Evolutionary conservation across 1,140 invertebrate species (phyloP), one percentile per base, ranked within the genome.

Genomic region (Dufourea novaeangliae): DNA sequence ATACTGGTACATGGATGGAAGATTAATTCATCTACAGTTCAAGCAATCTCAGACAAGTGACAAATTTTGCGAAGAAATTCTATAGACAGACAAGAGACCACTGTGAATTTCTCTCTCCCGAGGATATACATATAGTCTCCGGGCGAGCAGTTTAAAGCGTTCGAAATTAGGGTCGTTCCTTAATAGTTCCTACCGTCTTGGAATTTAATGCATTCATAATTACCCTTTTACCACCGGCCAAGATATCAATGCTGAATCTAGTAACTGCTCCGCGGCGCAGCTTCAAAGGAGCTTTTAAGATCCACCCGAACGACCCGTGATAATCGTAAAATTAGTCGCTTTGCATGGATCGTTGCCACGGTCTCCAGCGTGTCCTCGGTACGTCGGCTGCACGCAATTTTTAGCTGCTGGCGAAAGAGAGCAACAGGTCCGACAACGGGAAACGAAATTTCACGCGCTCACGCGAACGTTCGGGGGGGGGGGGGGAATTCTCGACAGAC

Each of bases 141-240:
- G 14, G 5, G 41, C n/a, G n/a, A n/a, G n/a, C n/a, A 14, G 14
- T 44, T 17, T 44, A 29, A 4, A 46, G n/a, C 39, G 27, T 29
- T 50, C 32, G 41, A 81, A 83, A 83, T 78, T 81, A 67, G 52
- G 34, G 52, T 50, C 70, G 78, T 25, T n/a, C 14, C 34, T 67
- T 75, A 63, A 56, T 41, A 34, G 27, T 20, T 8, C 3, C n/a
- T 27, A 46, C n/a, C 37, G 22, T 66, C 67, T 37, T 61, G 34
- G 54, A 78, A 64, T 37, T 70, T 72, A 69, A 68, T 39, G 32
- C 22, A 29, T 68, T 32, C 54, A 41, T 78, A 63, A 68, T 61
- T 44, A 34, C 41, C 20, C 25, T 11, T 50, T 22, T 17, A 39
- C 41, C 27, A 25, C 37, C 50, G 37, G 25, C 39, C 7, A 20